Base-by-base conservation (phyloP, 2,888 invertebrate species). In the Apamea sordens region DNA sequence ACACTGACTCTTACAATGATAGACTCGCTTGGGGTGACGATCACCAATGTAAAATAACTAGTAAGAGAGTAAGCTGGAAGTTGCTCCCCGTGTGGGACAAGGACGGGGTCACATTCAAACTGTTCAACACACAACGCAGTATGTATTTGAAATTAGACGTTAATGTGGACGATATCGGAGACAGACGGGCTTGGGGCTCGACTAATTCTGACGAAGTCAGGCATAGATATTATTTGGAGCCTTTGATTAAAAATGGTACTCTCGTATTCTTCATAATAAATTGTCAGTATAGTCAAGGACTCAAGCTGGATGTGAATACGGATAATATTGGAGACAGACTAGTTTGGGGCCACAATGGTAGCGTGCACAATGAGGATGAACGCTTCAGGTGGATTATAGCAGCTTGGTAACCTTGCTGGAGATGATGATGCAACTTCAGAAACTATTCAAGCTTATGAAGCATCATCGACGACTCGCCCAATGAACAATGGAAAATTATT, bases 121-220 rank as follows among this genome's bases (percentile, higher is more conserved):
- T 93, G 36, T 73, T 82, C 28, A 91, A 91, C 50, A 73, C 76
- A 7, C 82, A 90, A 61, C 76, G 81, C 36, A 79, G 76, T 24
- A 88, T 91, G 86, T 91, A 86, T 73, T 85, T 93, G n/a, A 92
- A 90, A 68, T 80, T 93, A 13, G 91, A 88, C 32, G 83, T 53
- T 0, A 83, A 77, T 21, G 80, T 65, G 4, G 89, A 89, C 47
- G 65, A 53, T 1, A 68, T 77, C 1, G 88, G 90, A 8, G 89
- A 92, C 44, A 89, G 91, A 59, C 73, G 86, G 77, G 88, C 83
- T 36, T 91, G 84, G 83, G 93, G 91, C 13, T 82, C 86, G 1
- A 67, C 61, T n/a, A 36, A 79, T 1, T 80, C 86, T 6, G 50
- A 83, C 21, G 86, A 83, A 56, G 24, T 53, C 15, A 77, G 88